phyloP scores from a whole-genome alignment of 2,113 vertebrate genomes.

The Gobio gobio region DNA sequence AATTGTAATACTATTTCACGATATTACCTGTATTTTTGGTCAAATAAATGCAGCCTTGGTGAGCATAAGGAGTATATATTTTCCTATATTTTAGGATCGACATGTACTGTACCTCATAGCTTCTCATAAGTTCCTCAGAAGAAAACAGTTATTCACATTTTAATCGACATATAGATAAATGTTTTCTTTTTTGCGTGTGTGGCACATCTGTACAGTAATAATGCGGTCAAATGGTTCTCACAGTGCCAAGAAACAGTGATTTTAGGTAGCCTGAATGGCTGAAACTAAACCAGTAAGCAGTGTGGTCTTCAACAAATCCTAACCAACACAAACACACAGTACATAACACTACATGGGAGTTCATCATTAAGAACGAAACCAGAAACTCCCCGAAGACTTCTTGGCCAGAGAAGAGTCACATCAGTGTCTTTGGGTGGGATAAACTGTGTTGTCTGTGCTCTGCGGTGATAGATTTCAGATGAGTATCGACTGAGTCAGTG shows the following conservation, averaged over 20 bases:
- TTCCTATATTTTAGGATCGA: too few species aligned
- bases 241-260: background rate
- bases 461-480: constrained; percentile 20
- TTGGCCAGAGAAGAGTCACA: constrained; percentile 6
- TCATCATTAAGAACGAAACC: constrained; percentile 29
- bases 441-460: constrained; percentile 10
- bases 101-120: background rate
- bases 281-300: background rate
- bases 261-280: background rate
- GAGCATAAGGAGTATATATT: too few species aligned
- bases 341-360: constrained; percentile 6
- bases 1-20: background rate
- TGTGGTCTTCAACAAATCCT: background rate
- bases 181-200: background rate
- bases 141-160: background rate
- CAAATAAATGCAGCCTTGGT: too few species aligned
- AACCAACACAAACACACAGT: constrained; percentile 8
- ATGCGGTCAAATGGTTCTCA: background rate
- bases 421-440: constrained; percentile 29
- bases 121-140: background rate
- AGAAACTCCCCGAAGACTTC: constrained; percentile 22
- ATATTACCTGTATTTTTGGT: background rate
- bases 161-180: background rate
- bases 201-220: background rate
- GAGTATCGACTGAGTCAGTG: constrained; percentile 38